Evolutionary conservation across 2,113 vertebrate genomes (phyloP).

Genomic region (Lutjanus erythropterus): DNA sequence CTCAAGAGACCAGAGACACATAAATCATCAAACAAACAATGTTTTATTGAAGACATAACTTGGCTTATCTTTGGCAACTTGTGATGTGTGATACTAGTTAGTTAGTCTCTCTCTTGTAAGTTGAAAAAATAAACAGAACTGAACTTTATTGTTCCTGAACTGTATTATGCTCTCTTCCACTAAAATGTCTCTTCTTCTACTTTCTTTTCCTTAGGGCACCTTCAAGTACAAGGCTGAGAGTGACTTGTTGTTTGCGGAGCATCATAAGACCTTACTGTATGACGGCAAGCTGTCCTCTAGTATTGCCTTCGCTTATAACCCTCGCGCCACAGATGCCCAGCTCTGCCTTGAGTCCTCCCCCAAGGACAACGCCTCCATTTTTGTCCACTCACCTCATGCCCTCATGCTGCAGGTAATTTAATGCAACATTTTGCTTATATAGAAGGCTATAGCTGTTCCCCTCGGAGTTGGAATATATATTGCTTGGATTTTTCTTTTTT

Average conservation of each 20-base stretch:
- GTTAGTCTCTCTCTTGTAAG: background rate
- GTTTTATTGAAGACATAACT: background rate
- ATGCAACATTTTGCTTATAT: background rate
- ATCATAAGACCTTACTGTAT: conserved; percentile 95
- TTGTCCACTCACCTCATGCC: conserved; percentile 97
- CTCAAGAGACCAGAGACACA: background rate
- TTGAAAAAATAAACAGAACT: no score
- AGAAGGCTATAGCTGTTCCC: background rate
- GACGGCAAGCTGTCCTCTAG: conserved; percentile 93
- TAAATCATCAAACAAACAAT: background rate
- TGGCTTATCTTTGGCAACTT: background rate
- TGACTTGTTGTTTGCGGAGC: conserved; percentile 95
- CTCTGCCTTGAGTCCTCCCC: conserved; percentile 98
- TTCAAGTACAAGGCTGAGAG: conserved; percentile 99
- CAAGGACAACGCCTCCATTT: conserved; percentile 96
- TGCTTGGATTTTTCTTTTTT: background rate
- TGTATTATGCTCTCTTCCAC: background rate
- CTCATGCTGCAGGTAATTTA: conserved; percentile 98
- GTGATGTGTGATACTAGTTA: background rate
- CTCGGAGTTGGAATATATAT: background rate
- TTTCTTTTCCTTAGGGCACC: conserved; percentile 86
- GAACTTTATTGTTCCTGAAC: no score
- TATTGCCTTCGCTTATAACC: conserved; percentile 97
- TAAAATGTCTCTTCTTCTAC: background rate
- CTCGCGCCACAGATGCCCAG: conserved; percentile 96